Evolutionary conservation across 1,140 invertebrate genomes (phyloP), one percentile per base, ranked within the genome.

Genomic region (Macrobrachium nipponense): DNA sequence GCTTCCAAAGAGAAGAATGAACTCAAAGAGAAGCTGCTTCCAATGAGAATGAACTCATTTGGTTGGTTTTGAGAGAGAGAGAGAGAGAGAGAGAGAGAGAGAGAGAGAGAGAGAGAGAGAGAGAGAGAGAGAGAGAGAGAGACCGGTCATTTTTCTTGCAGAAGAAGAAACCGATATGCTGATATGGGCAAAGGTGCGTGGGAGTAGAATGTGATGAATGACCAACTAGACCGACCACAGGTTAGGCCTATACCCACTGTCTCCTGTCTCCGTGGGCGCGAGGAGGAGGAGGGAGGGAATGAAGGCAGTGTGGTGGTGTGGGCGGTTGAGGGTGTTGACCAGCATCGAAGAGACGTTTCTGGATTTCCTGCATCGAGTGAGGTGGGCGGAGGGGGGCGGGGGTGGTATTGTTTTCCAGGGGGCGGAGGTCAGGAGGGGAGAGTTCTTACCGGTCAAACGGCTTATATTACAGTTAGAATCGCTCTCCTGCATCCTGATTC

Each of bases 31-130:
- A 51, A 51, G 51, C 51, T 51, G 12, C 51, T 12, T 51, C 51
- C 7, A 12, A 51, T 51, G 51, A 51, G 51, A 51, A 51, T 51
- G 51, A 51, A 51, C 15, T 20, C 20, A 27, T 72, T 17, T 72
- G 15, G 27, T 36, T 36, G 27, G 4, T n/a, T n/a, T n/a, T n/a
- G 27, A 20, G 44, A n/a, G 23, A 72, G 18, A 72, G 23, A 68
- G 64, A 36, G 27, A 20, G 44, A n/a, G 23, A 72, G 18, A 72
- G 23, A 68, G 64, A 68, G 64, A 68, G 64, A 68, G 64, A 68
- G 64, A 68, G 64, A 68, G 64, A 68, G 64, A 68, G 64, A 73
- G n/a, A 23, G n/a, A 23, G 70, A 73, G 70, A 73, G 70, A 73
- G 8, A n/a, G 70, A 23, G 23, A 73, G 23, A 36, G 23, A 73